Base-by-base conservation (phyloP, 2,113 vertebrate genomes). In the Cyphomyrus plagiostoma region DNA sequence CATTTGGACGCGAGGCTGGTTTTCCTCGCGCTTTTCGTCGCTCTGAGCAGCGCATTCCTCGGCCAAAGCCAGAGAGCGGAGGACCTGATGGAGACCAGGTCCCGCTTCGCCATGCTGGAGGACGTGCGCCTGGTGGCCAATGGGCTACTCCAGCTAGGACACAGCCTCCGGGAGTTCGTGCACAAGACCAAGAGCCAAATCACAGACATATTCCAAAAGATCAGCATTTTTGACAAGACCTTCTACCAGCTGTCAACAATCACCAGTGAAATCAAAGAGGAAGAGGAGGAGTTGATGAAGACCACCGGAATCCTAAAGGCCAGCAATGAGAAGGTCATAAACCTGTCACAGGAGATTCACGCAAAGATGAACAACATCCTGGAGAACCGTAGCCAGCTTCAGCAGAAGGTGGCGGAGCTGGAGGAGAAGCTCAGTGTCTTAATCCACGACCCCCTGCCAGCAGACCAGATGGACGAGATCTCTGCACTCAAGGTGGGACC, bases 141-240 rank as follows among this genome's bases (percentile, higher is more conserved):
- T 0, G 97, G 97, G 11, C 96, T 99, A 45, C 98, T 99, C 77
- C 97, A 99, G 94, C 94, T 99, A 42, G 98, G 98, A 6, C 97
- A 96, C 0, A 97, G 97, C 92, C 96, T 99, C 90, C 96, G 97
- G 93, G 97, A 99, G 90, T 99, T 99, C 91, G 98, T 97, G 87
- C 97, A 98, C 46, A 99, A 98, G 92, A 99, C 98, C 0, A 99
- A 97, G 90, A 95, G 94, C 19, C 97, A 99, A 93, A 98, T 99
- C 92, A 98, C 97, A 0, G 95, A 97, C 92, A 98, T 99, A 94
- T 93, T 98, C 91, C 95, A 98, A 91, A 99, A 98, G 92, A 96
- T 99, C 30, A 97, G 96, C 93, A 95, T 97, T 92, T 99, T 98
- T 48, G 97, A 98, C 92, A 95, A 83, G 91, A 98, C 97, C 4